A percentile compares a stretch with the other conserved stretches of the same genome.
Evolutionary conservation across 2,888 invertebrate species (phyloP).

Genomic region (Chironomus riparius): DNA sequence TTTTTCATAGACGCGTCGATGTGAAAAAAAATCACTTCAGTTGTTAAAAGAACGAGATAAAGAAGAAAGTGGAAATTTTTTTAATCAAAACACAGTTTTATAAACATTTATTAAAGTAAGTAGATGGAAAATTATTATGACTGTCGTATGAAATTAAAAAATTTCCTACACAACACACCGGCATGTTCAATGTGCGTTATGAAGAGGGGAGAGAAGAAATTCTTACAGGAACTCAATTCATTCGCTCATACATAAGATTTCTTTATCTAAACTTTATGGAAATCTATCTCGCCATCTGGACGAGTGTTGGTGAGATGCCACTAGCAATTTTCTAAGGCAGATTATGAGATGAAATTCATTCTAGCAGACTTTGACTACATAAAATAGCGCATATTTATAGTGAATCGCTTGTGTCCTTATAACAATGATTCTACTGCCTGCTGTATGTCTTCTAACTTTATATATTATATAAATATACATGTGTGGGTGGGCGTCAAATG

Average conservation of each 20-base stretch:
- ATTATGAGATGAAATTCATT: slow-evolving; percentile 18
- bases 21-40: neutral
- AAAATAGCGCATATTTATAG: slow-evolving; percentile 26
- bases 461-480: neutral
- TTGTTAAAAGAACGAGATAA: neutral
- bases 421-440: neutral
- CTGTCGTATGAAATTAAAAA: neutral
- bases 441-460: neutral
- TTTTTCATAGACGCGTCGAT: neutral
- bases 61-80: neutral
- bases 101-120: no score
- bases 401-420: slow-evolving; percentile 4
- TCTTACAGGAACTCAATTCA: neutral
- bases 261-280: slow-evolving; percentile 14
- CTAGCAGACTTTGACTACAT: slow-evolving; percentile 22
- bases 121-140: neutral
- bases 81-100: neutral
- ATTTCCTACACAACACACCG: neutral
- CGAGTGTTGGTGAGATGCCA: neutral
- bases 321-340: neutral
- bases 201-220: no score
- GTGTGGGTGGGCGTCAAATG: neutral
- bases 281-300: slow-evolving; percentile 24
- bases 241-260: neutral
- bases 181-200: neutral